Percentiles rank a stretch among this genome's conserved stretches.
phyloP scores from a whole-genome alignment of 2,113 vertebrate genomes.

The Cephalopterus ornatus region DNA sequence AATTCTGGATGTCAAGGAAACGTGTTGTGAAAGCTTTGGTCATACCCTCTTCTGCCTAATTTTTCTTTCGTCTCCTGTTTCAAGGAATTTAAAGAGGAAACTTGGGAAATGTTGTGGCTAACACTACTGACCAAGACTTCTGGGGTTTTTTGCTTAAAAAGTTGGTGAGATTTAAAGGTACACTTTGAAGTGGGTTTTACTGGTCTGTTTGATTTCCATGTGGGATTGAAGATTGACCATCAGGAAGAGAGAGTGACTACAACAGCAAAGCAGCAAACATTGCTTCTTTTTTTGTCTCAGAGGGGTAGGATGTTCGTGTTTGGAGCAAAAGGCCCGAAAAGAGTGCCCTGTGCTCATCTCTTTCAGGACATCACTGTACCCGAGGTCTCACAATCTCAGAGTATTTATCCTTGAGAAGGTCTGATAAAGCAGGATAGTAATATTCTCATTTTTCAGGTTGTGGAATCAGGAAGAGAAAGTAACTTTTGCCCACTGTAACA shows the following conservation, averaged over 20 bases:
- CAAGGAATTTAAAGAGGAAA: neutral
- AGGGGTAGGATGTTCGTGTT: neutral
- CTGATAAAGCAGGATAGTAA: neutral
- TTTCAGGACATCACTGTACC: neutral
- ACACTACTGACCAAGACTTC: neutral
- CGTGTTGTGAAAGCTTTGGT: neutral
- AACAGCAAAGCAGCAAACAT: neutral
- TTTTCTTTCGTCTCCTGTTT: neutral
- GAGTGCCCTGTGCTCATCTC: neutral
- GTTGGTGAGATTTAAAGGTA: neutral
- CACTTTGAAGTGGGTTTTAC: neutral
- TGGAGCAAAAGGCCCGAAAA: neutral
- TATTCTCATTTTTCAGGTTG: neutral
- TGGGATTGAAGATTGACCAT: neutral
- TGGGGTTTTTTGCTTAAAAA: too few species aligned
- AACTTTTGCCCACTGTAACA: neutral
- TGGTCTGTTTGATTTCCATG: neutral
- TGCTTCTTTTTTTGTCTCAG: neutral
- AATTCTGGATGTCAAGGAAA: neutral
- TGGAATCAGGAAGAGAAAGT: neutral
- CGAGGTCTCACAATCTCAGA: neutral
- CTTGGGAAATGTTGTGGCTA: neutral
- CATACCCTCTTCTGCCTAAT: neutral
- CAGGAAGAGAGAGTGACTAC: rapidly evolving
- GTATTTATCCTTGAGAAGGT: neutral